Conservation (phyloP, 1,140 invertebrate genomes). For the Heliothis subflexa region DNA sequence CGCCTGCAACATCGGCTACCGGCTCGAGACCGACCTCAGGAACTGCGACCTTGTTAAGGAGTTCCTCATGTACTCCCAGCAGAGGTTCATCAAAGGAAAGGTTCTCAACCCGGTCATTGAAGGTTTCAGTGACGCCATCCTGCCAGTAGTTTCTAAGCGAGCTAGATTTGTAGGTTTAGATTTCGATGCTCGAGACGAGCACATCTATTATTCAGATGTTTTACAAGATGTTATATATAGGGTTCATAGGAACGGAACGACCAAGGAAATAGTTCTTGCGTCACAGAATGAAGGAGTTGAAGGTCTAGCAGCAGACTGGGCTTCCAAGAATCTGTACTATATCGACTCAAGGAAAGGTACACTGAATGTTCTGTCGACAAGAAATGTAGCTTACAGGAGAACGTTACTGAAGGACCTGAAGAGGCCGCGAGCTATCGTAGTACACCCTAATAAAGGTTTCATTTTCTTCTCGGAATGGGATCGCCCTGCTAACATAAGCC, state of each 20-base stretch:
- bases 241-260: slow-evolving; percentile 95
- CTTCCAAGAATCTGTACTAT: slow-evolving; percentile 98
- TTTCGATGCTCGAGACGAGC: slow-evolving; percentile 96
- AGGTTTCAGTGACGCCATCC: slow-evolving; percentile 97
- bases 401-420: slow-evolving; percentile 96
- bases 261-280: slow-evolving; percentile 96
- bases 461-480: slow-evolving; percentile 99
- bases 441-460: slow-evolving; percentile 97
- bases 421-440: slow-evolving; percentile 97
- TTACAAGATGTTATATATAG: slow-evolving; percentile 98
- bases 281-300: slow-evolving; percentile 99
- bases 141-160: slow-evolving; percentile 95
- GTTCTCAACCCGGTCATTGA: slow-evolving; percentile 95
- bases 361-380: slow-evolving; percentile 96
- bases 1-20: slow-evolving; percentile 97
- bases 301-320: slow-evolving; percentile 98
- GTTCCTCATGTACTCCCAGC: slow-evolving; percentile 98
- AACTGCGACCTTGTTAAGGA: slow-evolving; percentile 95
- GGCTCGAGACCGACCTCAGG: slow-evolving; percentile 91
- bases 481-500: slow-evolving; percentile 97
- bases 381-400: slow-evolving; percentile 93
- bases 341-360: slow-evolving; percentile 98
- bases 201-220: slow-evolving; percentile 99
- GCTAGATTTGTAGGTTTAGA: slow-evolving; percentile 99
- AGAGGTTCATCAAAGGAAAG: slow-evolving; percentile 98